Base-by-base conservation (phyloP, 2,888 invertebrate genomes). In the Peribatodes rhomboidaria region DNA sequence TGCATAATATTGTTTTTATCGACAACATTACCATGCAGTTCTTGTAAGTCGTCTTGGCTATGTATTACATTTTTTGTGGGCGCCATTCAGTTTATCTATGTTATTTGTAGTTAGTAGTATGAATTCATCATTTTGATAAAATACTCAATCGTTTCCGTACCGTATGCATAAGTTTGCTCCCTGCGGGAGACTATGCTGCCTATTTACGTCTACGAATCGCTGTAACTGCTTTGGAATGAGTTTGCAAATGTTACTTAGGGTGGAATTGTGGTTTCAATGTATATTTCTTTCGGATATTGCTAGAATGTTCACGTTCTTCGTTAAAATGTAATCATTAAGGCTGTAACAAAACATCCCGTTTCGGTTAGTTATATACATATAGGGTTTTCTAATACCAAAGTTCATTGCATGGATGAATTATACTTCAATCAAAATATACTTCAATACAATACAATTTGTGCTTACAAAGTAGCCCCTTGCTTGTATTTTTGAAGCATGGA, bases 131-230 rank as follows among this genome's bases (percentile, higher is more conserved):
- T 27, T 47, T 46, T n/a, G 27, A 10, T 31, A 2, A 31, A 49
- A 31, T 49, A 31, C 14, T 31, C 16, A 49, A 52, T 49, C 9
- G 22, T n/a, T n/a, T 46, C 46, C 49, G 35, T 33, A 39, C 16
- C 49, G 27, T 52, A 18, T 49, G 31, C 47, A 57, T 49, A 18
- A 47, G 39, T 49, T 57, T 14, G 16, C 20, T 67, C 44, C 55
- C 31, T 50, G 61, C 50, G 58, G 65, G 61, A 58, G 58, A 49
- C 62, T 49, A 55, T 41, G 3, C 49, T 41, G 68, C 31, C 49
- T 68, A 65, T 70, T 68, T 67, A 61, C 60, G 60, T 63, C 65
- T 50, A 68, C 65, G 67, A 69, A 71, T 69, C 39, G 53, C 54
- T 42, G 18, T 70, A 66, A 68, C 64, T 67, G 54, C 59, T 71